Percentiles rank a stretch among this genome's conserved stretches.
These are phyloP conservation scores for Megaptera novaeangliae DNA, from an alignment of 2,113 vertebrate species.

Conservation along the genomic window DNA sequence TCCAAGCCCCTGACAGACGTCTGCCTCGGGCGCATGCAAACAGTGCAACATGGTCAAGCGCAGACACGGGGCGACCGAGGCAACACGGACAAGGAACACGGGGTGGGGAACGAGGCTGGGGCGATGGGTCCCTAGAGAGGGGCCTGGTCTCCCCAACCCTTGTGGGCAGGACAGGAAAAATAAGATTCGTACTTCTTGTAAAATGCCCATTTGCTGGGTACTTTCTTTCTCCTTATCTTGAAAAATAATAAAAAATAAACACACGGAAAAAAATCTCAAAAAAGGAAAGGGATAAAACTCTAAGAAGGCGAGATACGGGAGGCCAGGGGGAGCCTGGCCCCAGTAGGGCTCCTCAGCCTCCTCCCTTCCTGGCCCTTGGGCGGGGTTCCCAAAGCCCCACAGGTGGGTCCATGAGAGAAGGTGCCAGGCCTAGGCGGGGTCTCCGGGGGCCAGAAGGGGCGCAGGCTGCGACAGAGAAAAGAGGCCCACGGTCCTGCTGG, in stretches of 20 bases:
- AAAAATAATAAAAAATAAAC: slow-evolving; percentile 81
- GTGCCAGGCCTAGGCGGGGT: background rate
- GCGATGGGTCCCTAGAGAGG: slow-evolving; percentile 58
- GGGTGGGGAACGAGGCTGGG: slow-evolving; percentile 33
- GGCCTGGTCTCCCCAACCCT: slow-evolving; percentile 41
- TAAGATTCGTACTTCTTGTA: slow-evolving; percentile 86
- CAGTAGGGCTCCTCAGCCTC: background rate
- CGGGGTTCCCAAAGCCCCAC: background rate
- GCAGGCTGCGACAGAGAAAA: slow-evolving; percentile 57
- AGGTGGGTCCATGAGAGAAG: slow-evolving; percentile 35
- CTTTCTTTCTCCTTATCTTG: slow-evolving; percentile 75
- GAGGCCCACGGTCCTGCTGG: slow-evolving; percentile 29
- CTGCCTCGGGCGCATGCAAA: slow-evolving; percentile 93
- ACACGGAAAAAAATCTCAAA: slow-evolving; percentile 65
- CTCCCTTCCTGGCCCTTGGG: background rate
- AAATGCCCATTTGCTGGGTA: slow-evolving; percentile 78
- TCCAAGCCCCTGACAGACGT: slow-evolving; percentile 95
- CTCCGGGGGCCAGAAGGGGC: background rate
- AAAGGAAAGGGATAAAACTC: slow-evolving; percentile 68
- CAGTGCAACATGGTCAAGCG: slow-evolving; percentile 83
- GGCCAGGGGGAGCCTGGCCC: background rate
- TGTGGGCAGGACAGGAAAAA: slow-evolving; percentile 80
- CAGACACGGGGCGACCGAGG: slow-evolving; percentile 81
- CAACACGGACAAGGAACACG: slow-evolving; percentile 49
- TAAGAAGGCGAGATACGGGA: slow-evolving; percentile 37